These are phyloP conservation scores for Trogon surrucura DNA, from an alignment of 2,113 vertebrate species.

Conservation along the genomic window DNA sequence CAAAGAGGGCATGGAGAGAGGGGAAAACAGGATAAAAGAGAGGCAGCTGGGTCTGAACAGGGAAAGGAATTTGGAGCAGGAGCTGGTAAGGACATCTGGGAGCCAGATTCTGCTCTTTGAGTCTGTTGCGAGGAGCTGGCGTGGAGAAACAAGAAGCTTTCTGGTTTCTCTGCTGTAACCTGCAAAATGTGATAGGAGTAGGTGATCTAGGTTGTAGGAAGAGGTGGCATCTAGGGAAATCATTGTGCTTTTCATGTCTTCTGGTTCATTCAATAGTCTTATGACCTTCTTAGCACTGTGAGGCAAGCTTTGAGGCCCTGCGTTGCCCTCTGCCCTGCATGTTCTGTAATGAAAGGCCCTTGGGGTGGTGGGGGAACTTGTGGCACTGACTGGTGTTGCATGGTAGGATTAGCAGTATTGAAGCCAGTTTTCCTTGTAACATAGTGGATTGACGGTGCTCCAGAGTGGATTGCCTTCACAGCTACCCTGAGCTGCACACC, in stretches of 20 bases:
- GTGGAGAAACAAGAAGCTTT: fast-evolving
- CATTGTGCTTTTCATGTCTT: neutral
- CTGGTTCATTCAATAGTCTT: neutral
- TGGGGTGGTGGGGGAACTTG: neutral
- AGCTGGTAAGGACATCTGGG: conserved; percentile 31
- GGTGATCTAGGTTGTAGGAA: neutral
- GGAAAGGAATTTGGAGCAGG: conserved; percentile 10
- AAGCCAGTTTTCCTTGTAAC: neutral
- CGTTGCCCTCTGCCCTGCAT: fast-evolving
- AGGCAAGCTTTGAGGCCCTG: neutral
- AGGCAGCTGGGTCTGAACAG: neutral
- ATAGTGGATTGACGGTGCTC: neutral
- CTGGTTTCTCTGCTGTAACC: neutral
- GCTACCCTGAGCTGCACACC: conserved; percentile 21
- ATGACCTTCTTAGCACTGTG: neutral
- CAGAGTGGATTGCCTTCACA: neutral
- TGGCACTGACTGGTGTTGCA: neutral
- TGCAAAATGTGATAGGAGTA: neutral
- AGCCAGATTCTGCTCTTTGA: conserved; percentile 25
- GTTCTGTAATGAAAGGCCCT: neutral
- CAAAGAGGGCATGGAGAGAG: neutral
- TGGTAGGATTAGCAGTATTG: neutral
- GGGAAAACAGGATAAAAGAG: neutral
- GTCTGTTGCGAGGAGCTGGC: neutral
- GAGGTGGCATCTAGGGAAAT: neutral